Evolutionary conservation across 2,113 vertebrate genomes (phyloP), one percentile per base, ranked within the genome.

Genomic region (Chunga burmeisteri): DNA sequence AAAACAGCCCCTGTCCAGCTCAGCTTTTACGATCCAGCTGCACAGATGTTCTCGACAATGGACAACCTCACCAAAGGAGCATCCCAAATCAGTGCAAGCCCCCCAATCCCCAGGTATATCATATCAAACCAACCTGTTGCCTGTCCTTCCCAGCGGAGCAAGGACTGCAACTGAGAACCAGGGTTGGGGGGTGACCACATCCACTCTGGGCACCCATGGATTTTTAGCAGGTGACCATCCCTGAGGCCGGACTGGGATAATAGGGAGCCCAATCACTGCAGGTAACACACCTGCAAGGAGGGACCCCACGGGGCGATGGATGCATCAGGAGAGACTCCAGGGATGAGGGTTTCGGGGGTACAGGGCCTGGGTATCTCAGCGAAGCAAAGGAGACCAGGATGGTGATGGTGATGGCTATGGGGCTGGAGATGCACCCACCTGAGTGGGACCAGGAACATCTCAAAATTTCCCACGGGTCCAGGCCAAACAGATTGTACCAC

Each of bases 201-300:
- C 67, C 17, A 32, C 47, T 6, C n/a, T 9, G 29, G 17, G 4
- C 16, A 49, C 1, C 1, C n/a, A 15, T 0, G 1, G 40, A 16
- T 50, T 68, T 61, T 65, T 27, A 65, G 30, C 26, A 38, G 49
- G 22, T 21, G 14, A 81, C n/a, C 21, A 2, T 13, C 9, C 10
- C 46, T 0, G 0, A 34, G 63, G 58, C 19, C 26, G 40, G 10
- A 5, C 8, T 19, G 32, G 46, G 15, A 56, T 36, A 0, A 0
- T 0, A 36, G 30, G 58, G 27, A 73, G 11, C 11, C 22, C 30
- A 21, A 0, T 0, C 2, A 2, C 47, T 32, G 56, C n/a, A 56
- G 49, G 36, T 19, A 72, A 29, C 34, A 46, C 10, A 17, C 17
- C 36, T 15, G 16, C 16, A n/a, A n/a, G 23, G 27, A 71, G 47